A percentile compares a stretch with the other conserved stretches of the same genome.
These are phyloP conservation scores for Druon quercuslanigerum DNA, from an alignment of 1,140 invertebrate genomes.

Conservation along the genomic window DNA sequence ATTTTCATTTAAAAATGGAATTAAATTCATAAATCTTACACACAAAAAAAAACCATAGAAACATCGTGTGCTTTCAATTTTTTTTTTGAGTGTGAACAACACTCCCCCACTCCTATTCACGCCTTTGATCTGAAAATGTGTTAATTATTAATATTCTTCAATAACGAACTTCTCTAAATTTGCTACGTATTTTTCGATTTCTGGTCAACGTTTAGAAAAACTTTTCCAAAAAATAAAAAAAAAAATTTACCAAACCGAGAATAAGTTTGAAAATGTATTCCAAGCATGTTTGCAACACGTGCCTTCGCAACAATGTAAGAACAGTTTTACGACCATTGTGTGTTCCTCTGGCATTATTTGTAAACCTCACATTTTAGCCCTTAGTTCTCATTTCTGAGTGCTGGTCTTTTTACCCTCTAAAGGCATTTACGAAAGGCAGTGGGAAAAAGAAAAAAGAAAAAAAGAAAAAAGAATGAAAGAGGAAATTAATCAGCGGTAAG, in stretches of 20 bases:
- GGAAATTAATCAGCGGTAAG: constrained; percentile 9
- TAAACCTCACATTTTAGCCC: not conserved
- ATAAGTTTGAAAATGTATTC: not conserved
- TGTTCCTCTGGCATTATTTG: not conserved
- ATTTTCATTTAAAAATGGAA: no score
- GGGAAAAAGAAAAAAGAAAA: no score
- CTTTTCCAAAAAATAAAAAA: not conserved
- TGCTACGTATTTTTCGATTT: not conserved
- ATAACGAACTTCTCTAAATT: not conserved
- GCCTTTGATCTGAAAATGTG: no score
- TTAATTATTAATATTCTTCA: no score
- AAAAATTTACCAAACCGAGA: not conserved
- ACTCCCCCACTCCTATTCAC: no score
- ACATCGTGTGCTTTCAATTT: no score
- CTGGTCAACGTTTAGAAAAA: no score
- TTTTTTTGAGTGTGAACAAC: no score
- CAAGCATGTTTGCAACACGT: not conserved
- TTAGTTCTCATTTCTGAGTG: not conserved
- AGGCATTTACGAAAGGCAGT: not conserved
- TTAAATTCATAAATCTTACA: no score
- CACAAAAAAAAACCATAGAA: no score
- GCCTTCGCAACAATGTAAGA: not conserved
- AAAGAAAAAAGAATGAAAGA: no score
- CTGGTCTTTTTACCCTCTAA: not conserved
- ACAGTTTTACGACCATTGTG: not conserved